A percentile compares a stretch with the other conserved stretches of the same genome.
Evolutionary conservation across 2,113 vertebrate genomes (phyloP).

Genomic region (Sylvietta virens): DNA sequence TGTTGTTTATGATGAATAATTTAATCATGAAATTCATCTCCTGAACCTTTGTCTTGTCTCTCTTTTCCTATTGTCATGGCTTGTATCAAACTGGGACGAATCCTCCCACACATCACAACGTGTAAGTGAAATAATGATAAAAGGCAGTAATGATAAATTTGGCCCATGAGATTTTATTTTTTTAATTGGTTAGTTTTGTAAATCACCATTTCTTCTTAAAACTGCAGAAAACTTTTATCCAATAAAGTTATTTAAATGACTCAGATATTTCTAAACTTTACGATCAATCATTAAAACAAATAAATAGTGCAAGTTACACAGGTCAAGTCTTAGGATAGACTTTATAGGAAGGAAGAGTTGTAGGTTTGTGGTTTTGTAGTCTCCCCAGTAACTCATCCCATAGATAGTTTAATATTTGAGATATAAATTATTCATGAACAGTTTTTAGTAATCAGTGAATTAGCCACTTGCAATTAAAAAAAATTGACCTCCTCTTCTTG

Average conservation of each 20-base stretch:
- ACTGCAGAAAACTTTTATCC: background rate
- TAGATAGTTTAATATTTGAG: conserved; percentile 1
- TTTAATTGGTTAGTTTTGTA: background rate
- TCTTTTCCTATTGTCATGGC: background rate
- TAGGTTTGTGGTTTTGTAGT: background rate
- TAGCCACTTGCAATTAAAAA: conserved; percentile 46
- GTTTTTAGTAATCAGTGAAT: conserved; percentile 54
- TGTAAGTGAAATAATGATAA: background rate
- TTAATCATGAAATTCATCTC: background rate
- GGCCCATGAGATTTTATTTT: background rate
- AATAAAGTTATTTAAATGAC: background rate
- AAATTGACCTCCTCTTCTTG: conserved; percentile 29
- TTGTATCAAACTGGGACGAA: background rate
- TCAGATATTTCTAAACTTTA: background rate
- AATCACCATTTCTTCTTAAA: background rate
- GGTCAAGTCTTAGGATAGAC: background rate
- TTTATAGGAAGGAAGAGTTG: background rate
- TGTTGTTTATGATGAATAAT: background rate
- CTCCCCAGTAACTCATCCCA: background rate
- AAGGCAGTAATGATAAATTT: background rate
- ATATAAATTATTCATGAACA: conserved; percentile 53
- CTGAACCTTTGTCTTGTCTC: background rate
- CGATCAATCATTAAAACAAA: background rate
- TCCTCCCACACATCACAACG: background rate
- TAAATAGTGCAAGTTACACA: background rate